Base-by-base conservation (phyloP, 2,113 vertebrate genomes). In the Hippocampus mohnikei region DNA sequence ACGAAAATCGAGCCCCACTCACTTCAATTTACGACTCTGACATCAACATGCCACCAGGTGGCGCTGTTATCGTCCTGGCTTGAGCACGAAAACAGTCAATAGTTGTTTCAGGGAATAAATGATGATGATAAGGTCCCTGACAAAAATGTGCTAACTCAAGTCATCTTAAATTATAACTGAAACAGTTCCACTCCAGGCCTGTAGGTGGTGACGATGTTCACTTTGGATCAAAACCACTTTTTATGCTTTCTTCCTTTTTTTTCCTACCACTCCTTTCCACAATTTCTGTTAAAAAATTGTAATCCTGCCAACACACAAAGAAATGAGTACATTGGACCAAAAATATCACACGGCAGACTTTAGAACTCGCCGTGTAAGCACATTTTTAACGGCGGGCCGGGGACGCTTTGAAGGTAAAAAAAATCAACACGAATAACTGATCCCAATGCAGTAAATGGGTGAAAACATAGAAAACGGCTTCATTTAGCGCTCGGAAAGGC, bases 401-500 rank as follows among this genome's bases (percentile, higher is more conserved):
- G 13, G 10, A 53, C 3, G 27, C 11, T 66, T 71, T 72, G n/a
- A 59, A 27, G 18, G 23, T 41, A 48, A 33, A 6, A 33, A 33
- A 1, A 65, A 46, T 50, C 50, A 5, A 10, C 52, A 37, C 8
- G 4, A 41, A 52, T 25, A 20, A 21, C 10, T 52, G 52, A 66
- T 69, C 33, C 74, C 20, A 56, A 25, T 42, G 60, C n/a, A 58
- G 27, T 53, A 25, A 68, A 62, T 60, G 11, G 69, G 20, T 29
- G 55, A 9, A 79, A 79, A 69, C 21, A 71, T 70, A 33, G 7
- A 25, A 70, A 78, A 75, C 61, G 66, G 71, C 58, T 73, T 69
- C 52, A 78, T 73, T 37, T 33, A 74, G 37, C 64, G 67, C 53
- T 78, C 79, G 73, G 72, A 72, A 72, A 74, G 74, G 50, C 64